Base-by-base conservation (phyloP, 2,797 vertebrate genomes). In the Onychomys torridus region DNA sequence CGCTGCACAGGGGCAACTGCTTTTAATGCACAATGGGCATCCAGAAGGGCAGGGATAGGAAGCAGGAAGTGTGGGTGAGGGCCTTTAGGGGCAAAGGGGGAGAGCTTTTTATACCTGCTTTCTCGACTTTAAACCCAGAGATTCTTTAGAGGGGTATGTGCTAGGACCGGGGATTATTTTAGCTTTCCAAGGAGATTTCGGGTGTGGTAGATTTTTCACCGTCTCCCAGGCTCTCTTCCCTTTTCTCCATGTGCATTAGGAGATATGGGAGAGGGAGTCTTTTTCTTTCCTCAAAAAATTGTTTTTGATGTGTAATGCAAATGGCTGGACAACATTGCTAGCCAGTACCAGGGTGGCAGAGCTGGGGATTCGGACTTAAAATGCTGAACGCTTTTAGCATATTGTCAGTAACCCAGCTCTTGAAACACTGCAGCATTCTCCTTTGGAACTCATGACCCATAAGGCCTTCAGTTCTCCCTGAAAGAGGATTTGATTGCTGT, bases 371-470 rank as follows among this genome's bases (percentile, higher is more conserved):
- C 76, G 79, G 94, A 90, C 71, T 97, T 40, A 94, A 69, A 57
- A 87, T 69, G 65, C 90, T 90, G 91, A 13, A 93, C 52, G 43
- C 69, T 34, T 91, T 94, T 95, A 9, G 83, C 49, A 76, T 34
- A 76, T 57, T 93, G 93, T 63, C 78, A 77, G 40, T 11, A 69
- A 81, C 27, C 96, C 37, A 87, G 93, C 67, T 96, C 98, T 97
- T 97, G 98, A 98, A 97, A 98, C 98, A 98, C 99, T 99, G 99
- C 99, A 99, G 99, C 98, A 98, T 99, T 99, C 97, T 97, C 46
- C 46, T 23, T 71, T 96, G 85, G 78, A 97, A 97, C 98, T 98
- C 97, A 95, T 98, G 98, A 98, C 98, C 98, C 96, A 87, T 95
- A 96, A 96, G 97, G 97, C 98, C 97, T 98, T 97, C 97, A 52